These are phyloP conservation scores for Beroe ovata DNA, from an alignment of 37 sponge, comb jelly and placozoan genomes.

Conservation along the genomic window DNA sequence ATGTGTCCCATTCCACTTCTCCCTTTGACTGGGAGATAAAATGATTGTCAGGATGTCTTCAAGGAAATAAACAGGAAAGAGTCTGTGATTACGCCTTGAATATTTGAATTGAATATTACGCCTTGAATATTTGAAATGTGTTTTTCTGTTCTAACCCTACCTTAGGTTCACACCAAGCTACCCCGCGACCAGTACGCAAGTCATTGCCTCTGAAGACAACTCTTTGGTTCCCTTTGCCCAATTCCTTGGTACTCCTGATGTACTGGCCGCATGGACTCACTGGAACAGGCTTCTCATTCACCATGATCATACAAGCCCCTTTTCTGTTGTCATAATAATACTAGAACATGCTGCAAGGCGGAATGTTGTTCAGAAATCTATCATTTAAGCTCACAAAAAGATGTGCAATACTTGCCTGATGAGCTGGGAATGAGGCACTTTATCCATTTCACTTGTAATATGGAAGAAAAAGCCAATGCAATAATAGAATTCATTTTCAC, in stretches of 20 bases:
- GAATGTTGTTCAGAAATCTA: no score
- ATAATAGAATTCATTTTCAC: no score
- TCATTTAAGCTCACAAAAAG: no score
- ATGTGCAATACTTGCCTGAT: no score
- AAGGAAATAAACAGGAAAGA: no score
- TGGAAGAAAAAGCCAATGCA: no score
- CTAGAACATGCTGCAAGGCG: not conserved
- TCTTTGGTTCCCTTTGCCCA: slow-evolving; percentile 43
- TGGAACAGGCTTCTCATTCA: slow-evolving; percentile 60
- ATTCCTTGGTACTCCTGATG: slow-evolving; percentile 31
- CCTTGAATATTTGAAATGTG: no score
- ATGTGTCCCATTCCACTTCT: slow-evolving; percentile 24
- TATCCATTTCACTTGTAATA: no score
- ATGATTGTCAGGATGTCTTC: no score
- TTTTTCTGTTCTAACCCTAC: not conserved
- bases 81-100: no score
- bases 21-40: slow-evolving; percentile 10
- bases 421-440: no score
- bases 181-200: slow-evolving; percentile 11
- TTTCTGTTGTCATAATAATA: not conserved
- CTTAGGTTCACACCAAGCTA: slow-evolving; percentile 66
- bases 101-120: no score
- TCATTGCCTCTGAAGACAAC: slow-evolving; percentile 58
- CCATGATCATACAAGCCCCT: slow-evolving; percentile 30
- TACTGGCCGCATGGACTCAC: slow-evolving; percentile 54